A percentile compares a stretch with the other conserved stretches of the same genome.
Conservation (phyloP, 2,113 vertebrate species). For the Pedionomus torquatus region DNA sequence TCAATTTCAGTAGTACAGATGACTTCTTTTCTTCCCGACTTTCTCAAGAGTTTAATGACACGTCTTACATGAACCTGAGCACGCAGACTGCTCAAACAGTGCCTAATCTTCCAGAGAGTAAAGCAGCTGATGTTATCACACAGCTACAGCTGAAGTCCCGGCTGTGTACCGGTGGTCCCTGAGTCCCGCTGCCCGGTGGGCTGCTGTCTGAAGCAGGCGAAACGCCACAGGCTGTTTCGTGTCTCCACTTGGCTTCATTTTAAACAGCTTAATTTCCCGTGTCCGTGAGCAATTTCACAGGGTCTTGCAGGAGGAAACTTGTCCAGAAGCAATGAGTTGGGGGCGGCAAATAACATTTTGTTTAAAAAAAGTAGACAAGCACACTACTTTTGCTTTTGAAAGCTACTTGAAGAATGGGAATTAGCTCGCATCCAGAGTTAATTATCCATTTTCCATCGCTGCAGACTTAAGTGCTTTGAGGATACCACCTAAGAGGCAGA, state of each 20-base stretch:
- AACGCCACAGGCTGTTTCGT: background rate
- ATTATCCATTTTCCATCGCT: background rate
- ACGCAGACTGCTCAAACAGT: background rate
- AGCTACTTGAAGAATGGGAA: background rate
- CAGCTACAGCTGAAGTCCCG: background rate
- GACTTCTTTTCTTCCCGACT: background rate
- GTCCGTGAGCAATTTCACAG: background rate
- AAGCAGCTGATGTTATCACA: background rate
- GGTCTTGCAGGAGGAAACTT: background rate
- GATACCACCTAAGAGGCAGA: background rate
- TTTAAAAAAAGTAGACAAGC: background rate
- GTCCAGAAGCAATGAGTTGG: background rate
- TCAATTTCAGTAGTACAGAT: background rate
- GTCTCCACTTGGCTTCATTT: background rate
- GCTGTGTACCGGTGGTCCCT: background rate
- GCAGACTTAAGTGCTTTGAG: background rate
- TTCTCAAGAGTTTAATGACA: background rate
- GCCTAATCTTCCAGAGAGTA: background rate
- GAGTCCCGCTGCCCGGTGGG: background rate
- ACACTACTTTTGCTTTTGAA: background rate
- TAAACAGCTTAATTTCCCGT: background rate
- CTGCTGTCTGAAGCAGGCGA: background rate
- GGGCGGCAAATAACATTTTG: background rate
- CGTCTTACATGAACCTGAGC: background rate
- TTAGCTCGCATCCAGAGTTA: background rate